Evolutionary conservation across 2,888 invertebrate genomes (phyloP).

Genomic region (Strigamia maritima): DNA sequence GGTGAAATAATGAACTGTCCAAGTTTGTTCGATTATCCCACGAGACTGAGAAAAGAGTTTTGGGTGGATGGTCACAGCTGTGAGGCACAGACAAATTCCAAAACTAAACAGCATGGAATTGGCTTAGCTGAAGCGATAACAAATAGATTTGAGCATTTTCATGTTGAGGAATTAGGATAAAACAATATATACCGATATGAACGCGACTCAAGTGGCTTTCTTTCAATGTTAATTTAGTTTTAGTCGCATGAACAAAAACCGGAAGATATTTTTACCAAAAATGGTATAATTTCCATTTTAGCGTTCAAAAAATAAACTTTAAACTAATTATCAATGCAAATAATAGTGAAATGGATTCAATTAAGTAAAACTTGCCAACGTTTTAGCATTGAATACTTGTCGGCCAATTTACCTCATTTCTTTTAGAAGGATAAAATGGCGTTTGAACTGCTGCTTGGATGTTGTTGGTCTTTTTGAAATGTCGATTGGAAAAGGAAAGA

Average conservation of each 20-base stretch:
- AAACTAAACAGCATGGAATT: background rate
- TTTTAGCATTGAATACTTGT: no score
- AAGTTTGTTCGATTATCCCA: background rate
- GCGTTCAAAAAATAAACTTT: no score
- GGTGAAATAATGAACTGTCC: background rate
- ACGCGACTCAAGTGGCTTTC: background rate
- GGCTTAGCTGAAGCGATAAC: constrained; percentile 4
- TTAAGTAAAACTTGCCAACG: no score
- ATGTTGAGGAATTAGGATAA: background rate
- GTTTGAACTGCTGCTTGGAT: background rate
- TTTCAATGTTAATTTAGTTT: background rate
- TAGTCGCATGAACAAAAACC: no score
- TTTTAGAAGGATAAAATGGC: background rate
- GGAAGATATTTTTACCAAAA: no score
- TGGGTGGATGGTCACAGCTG: constrained; percentile 4
- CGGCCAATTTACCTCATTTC: no score
- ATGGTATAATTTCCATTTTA: no score
- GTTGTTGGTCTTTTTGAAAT: background rate
- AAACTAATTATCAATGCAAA: no score
- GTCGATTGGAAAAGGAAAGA: constrained; percentile 4
- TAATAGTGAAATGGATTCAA: no score
- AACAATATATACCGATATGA: background rate
- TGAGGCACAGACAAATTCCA: background rate
- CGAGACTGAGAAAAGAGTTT: background rate
- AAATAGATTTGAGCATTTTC: background rate